Evolutionary conservation across 2,113 vertebrate genomes (phyloP), one percentile per base, ranked within the genome.

Genomic region (Poicephalus meyeri): DNA sequence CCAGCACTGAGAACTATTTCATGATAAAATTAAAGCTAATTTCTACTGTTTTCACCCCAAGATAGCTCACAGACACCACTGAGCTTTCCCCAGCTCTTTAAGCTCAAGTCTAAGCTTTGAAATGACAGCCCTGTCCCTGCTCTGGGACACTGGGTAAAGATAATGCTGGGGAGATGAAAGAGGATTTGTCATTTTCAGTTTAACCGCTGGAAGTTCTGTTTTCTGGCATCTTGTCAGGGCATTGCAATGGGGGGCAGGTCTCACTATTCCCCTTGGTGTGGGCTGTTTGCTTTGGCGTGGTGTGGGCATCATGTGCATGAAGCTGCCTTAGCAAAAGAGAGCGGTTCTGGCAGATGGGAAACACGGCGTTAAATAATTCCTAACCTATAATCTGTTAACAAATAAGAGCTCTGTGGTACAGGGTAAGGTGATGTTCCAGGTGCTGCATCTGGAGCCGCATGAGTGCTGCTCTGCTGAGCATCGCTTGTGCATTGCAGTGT

Each of bases 401-500:
- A 65, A 13, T 39, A 15, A 61, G 79, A 80, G 37, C 68, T 42
- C 28, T 10, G 79, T 2, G 46, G 58, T 25, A 1, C 0, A 4
- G 64, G 78, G 66, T 1, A 25, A 77, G 28, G 46, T 0, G 14
- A 53, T 66, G 86, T 53, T 41, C 41, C 1, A 6, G 68, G 31
- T 28, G 77, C 33, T 1, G 1, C 1, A 1, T 11, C 19, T 2
- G n/a, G 33, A 70, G 3, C 37, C 1, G 2, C 29, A 64, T 0
- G 25, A 29, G 80, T 7, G 55, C 78, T 31, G 86, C 53, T 47
- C 55, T 16, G 37, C 77, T 50, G 79, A 80, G 88, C 78, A 42
- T 49, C 8, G 0, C 68, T n/a, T 0, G 2, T 19, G 50, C 6
- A 1, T 7, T 4, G 56, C 82, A 8, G 37, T 0, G 2, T 52